These are phyloP conservation scores for Cyphomyrmex costatus DNA, from an alignment of 1,140 invertebrate genomes.

Conservation along the genomic window DNA sequence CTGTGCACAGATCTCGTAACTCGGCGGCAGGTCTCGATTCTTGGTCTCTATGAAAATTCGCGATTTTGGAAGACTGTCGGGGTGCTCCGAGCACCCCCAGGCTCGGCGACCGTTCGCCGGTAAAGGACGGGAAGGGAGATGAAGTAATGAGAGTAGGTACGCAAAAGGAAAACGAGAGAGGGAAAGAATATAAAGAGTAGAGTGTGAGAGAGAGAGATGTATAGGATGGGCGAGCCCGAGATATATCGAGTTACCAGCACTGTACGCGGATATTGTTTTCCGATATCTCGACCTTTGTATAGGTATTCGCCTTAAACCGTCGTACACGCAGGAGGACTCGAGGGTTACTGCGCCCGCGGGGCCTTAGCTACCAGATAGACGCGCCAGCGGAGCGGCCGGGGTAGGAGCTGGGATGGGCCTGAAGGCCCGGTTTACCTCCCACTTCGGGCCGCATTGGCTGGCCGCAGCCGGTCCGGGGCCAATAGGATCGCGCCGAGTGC, in stretches of 20 bases:
- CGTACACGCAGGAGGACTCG: slow-evolving; percentile 85
- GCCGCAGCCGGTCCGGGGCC: slow-evolving; percentile 57
- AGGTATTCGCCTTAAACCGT: slow-evolving; percentile 83
- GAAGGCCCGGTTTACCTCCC: slow-evolving; percentile 63
- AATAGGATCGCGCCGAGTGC: slow-evolving; percentile 63
- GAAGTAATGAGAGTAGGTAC: slow-evolving; percentile 37
- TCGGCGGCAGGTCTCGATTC: slow-evolving; percentile 39
- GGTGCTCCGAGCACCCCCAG: slow-evolving; percentile 1
- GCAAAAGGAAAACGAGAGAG: neutral
- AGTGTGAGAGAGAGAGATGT: neutral
- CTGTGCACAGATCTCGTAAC: slow-evolving; percentile 53
- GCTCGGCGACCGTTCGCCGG: slow-evolving; percentile 14
- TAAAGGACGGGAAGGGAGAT: slow-evolving; percentile 24
- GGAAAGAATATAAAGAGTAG: neutral
- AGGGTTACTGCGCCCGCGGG: slow-evolving; percentile 87
- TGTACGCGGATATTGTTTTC: slow-evolving; percentile 81
- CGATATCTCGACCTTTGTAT: slow-evolving; percentile 82
- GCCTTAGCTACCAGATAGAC: slow-evolving; percentile 86
- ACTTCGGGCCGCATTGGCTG: slow-evolving; percentile 75
- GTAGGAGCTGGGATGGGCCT: slow-evolving; percentile 78
- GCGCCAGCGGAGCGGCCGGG: slow-evolving; percentile 57
- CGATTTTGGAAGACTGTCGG: slow-evolving; percentile 20
- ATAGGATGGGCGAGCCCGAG: slow-evolving; percentile 49
- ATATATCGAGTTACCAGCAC: slow-evolving; percentile 80
- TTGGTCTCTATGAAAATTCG: slow-evolving; percentile 50